phyloP scores from a whole-genome alignment of 53 echinoderm and acorn worm genomes.

The Echinometra lucunter region DNA sequence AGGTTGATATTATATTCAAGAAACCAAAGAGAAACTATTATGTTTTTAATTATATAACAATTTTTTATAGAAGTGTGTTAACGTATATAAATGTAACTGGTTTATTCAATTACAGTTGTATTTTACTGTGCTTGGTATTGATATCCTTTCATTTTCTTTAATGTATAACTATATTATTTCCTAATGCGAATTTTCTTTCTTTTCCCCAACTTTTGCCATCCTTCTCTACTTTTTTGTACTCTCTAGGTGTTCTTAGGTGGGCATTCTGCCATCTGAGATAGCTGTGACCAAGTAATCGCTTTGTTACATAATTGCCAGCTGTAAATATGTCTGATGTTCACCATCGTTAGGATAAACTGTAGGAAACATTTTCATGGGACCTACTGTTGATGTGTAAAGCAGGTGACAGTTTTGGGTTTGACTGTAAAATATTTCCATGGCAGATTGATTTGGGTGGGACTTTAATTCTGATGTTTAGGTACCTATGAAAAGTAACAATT shows the following conservation, averaged over 20 bases:
- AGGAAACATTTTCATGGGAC: not conserved
- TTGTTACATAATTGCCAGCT: conserved; percentile 42
- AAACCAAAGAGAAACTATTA: not conserved
- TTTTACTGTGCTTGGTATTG: not conserved
- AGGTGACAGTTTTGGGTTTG: not conserved
- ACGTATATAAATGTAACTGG: too few species aligned
- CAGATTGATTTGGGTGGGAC: not conserved
- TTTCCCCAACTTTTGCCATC: conserved; percentile 46
- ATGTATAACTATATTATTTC: not conserved
- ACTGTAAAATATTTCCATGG: not conserved
- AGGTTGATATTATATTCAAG: not conserved
- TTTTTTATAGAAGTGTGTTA: too few species aligned
- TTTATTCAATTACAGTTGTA: not conserved
- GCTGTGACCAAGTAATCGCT: conserved; percentile 5
- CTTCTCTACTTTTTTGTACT: conserved; percentile 12
- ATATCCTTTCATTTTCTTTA: not conserved
- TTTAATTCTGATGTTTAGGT: not conserved
- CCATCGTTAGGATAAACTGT: not conserved
- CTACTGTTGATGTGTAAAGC: not conserved
- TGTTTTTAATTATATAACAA: too few species aligned
- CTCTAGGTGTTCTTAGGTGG: conserved; percentile 36
- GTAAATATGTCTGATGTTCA: not conserved
- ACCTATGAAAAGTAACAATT: not conserved
- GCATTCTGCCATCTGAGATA: not conserved
- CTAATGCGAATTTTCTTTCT: conserved; percentile 26